Conservation (phyloP, 2,888 invertebrate species). For the Heliconius ismenius region DNA sequence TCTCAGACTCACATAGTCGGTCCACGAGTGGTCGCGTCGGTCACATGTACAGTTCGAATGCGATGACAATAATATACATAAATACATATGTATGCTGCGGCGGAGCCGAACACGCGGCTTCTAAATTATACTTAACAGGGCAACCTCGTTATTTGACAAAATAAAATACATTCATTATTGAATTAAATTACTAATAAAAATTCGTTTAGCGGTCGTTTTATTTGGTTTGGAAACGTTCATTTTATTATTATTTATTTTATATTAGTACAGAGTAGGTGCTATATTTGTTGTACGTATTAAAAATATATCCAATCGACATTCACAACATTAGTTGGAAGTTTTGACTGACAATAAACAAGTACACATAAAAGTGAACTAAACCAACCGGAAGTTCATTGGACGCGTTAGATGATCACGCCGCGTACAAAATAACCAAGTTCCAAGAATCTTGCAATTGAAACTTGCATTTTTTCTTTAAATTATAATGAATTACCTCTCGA, state of each 20-base stretch:
- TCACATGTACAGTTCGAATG: slow-evolving; percentile 2
- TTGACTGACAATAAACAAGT: background rate
- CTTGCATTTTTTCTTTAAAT: slow-evolving; percentile 19
- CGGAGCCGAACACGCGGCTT: background rate
- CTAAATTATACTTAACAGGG: slow-evolving; percentile 7
- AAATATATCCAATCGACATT: background rate
- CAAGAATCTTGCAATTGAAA: slow-evolving; percentile 1
- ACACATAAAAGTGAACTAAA: background rate
- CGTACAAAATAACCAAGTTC: slow-evolving; percentile 9
- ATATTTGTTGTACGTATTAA: background rate
- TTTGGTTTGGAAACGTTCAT: background rate
- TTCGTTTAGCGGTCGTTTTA: slow-evolving; percentile 2
- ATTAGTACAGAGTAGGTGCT: background rate
- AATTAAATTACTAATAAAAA: slow-evolving; percentile 13
- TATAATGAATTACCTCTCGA: background rate
- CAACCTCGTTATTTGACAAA: slow-evolving; percentile 20
- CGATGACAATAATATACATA: slow-evolving; percentile 16
- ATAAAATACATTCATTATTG: slow-evolving; percentile 12
- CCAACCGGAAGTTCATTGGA: slow-evolving; percentile 14
- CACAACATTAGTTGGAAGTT: background rate
- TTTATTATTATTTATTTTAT: background rate
- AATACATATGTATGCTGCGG: slow-evolving; percentile 17
- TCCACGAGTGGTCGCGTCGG: background rate
- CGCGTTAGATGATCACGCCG: slow-evolving; percentile 1
- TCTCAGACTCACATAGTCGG: background rate